Base-by-base conservation (phyloP, 2,888 invertebrate genomes). In the Graphium colonna region DNA sequence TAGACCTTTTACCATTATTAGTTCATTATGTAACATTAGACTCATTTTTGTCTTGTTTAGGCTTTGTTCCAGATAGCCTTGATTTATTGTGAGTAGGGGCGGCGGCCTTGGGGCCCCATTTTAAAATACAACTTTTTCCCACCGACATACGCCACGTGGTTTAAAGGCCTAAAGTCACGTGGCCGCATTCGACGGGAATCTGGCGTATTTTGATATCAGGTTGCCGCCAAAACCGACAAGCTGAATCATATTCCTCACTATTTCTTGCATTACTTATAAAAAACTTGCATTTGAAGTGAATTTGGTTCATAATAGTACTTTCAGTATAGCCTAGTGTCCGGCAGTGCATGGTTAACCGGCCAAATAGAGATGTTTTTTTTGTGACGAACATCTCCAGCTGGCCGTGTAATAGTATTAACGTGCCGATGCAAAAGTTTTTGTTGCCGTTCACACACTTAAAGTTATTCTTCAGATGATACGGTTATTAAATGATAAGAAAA, bases 91-190 rank as follows among this genome's bases (percentile, higher is more conserved):
- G 75, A 63, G 59, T 82, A 87, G 85, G 82, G 81, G 83, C 72
- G 80, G 79, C 69, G 79, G 65, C 72, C 78, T 71, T 68, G 80
- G 86, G 87, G 86, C 87, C 88, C 87, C 81, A 72, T 69, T 8
- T 83, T 78, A 74, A 64, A 61, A 68, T 74, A 63, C 73, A 62
- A 70, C 79, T 79, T 71, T 75, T 73, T 81, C 80, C 72, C 67
- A 68, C 73, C 73, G 82, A 73, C 60, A 75, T 83, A 76, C 82
- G 73, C 66, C 78, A 76, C 79, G 74, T 77, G 75, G 65, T 77
- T 87, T 86, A 83, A 86, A 85, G 89, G 89, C 89, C 89, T 87
- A 82, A 86, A 86, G 84, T 71, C 74, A 75, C 85, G 82, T 79
- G 79, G 64, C 69, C 71, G 80, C 71, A 81, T 84, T 75, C 79